phyloP scores from a whole-genome alignment of 2,113 vertebrate species.

The Melanostigma gelatinosum region DNA sequence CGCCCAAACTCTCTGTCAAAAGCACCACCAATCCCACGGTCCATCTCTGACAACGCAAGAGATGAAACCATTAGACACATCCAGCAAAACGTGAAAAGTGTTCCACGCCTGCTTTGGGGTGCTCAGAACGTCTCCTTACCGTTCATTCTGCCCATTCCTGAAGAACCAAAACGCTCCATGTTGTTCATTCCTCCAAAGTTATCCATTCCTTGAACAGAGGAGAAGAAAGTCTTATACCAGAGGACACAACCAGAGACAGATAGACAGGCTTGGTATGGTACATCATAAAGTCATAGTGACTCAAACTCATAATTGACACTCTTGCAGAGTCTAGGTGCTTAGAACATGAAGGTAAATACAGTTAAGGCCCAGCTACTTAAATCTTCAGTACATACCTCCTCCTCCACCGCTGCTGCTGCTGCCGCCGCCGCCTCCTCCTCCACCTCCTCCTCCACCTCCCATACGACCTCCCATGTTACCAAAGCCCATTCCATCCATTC shows the following conservation, averaged over 20 bases:
- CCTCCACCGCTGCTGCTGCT: constrained; percentile 75
- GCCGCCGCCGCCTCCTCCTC: constrained; percentile 52
- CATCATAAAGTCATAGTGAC: neutral
- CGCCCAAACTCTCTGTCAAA: constrained; percentile 90
- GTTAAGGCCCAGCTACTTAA: accelerated
- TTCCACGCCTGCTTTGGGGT: constrained; percentile 33
- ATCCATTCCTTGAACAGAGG: constrained; percentile 88
- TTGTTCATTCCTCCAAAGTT: constrained; percentile 90
- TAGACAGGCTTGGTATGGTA: neutral
- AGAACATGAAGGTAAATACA: neutral
- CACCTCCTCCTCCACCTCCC: constrained; percentile 65
- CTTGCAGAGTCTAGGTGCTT: neutral
- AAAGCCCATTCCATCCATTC: constrained; percentile 96
- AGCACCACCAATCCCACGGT: constrained; percentile 88
- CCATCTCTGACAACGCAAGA: constrained; percentile 87
- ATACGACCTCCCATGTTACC: constrained; percentile 93
- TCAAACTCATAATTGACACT: neutral
- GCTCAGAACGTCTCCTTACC: constrained; percentile 79
- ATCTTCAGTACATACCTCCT: constrained; percentile 83
- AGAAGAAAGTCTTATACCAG: neutral
- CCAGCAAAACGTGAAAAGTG: constrained; percentile 25
- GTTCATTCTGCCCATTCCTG: constrained; percentile 94
- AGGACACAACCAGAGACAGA: neutral
- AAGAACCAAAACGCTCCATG: constrained; percentile 91
- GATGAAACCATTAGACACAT: constrained; percentile 67